Base-by-base conservation (phyloP, 2,888 invertebrate genomes). In the Creontiades dilutus region DNA sequence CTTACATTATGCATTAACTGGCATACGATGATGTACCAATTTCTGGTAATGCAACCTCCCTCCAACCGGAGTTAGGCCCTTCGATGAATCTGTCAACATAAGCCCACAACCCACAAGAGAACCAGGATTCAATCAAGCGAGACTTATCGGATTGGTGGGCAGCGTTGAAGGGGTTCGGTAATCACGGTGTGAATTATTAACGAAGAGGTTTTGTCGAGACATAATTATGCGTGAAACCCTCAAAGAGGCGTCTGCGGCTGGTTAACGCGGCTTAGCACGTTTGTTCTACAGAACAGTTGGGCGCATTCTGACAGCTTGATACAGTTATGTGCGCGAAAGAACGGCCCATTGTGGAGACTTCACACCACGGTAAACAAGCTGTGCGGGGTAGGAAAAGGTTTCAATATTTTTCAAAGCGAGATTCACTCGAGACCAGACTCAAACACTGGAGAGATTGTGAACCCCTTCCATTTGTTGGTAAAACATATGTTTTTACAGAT, bases 161-260 rank as follows among this genome's bases (percentile, higher is more conserved):
- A 68, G 86, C 88, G 23, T 46, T 47, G 12, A 46, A 78, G 88
- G 57, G 16, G 14, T 7, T 28, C 23, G 86, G 37, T 86, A 88
- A 76, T 88, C 52, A 88, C 78, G 19, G 88, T 76, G 88, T 80
- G 88, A 55, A 80, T 48, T 86, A 86, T 86, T 86, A 86, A 86
- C 86, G 86, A 86, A 48, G 28, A 78, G 88, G 88, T 88, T 78
- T 88, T 88, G 88, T 88, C 78, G 52, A 52, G 78, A 80, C 48
- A 88, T 88, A 88, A 88, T 88, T 88, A 88, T 78, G 88, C 88
- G 88, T 88, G 88, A 88, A 88, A 48, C 52, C 76, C 86, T 86
- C 52, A 68, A 86, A 86, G 47, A 76, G 27, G 75, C 14, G 48
- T 14, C 75, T 46, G 75, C 23, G 37, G 81, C 48, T 47, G 61